Percentiles rank a stretch among this genome's conserved stretches.
Conservation (phyloP, 2,797 vertebrate species). For the Acanthornis magna region DNA sequence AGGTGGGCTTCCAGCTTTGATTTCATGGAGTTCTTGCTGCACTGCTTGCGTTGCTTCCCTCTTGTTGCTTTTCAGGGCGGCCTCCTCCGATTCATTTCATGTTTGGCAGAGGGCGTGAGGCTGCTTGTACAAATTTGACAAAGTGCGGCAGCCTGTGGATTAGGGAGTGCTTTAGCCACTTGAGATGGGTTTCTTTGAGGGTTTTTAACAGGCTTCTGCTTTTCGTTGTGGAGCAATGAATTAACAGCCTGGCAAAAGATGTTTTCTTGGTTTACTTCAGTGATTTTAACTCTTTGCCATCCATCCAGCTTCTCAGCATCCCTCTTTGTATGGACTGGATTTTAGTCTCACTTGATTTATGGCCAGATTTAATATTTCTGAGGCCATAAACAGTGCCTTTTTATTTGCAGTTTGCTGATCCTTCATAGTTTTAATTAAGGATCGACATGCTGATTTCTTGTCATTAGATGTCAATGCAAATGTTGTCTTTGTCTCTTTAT, state of each 20-base stretch:
- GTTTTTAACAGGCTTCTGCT: not conserved
- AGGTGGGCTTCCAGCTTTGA: not conserved
- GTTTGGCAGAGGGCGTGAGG: not conserved
- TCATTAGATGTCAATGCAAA: not conserved
- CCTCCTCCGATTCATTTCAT: not conserved
- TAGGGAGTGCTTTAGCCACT: no score
- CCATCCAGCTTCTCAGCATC: not conserved
- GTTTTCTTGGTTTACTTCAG: not conserved
- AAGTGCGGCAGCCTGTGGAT: no score
- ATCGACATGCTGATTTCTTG: not conserved
- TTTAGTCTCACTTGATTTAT: not conserved
- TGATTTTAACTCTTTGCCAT: not conserved
- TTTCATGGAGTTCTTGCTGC: not conserved
- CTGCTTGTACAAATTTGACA: not conserved
- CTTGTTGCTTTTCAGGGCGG: not conserved
- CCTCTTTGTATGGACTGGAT: not conserved
- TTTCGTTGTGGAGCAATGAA: not conserved
- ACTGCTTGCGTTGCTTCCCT: not conserved
- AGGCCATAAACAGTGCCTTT: no score
- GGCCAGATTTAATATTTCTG: no score
- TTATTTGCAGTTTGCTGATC: not conserved
- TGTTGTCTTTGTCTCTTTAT: not conserved
- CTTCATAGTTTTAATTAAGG: not conserved
- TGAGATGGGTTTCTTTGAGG: not conserved
- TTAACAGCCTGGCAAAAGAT: no score